Evolutionary conservation across 2,888 invertebrate genomes (phyloP), one percentile per base, ranked within the genome.

Genomic region (Andrena camellia): DNA sequence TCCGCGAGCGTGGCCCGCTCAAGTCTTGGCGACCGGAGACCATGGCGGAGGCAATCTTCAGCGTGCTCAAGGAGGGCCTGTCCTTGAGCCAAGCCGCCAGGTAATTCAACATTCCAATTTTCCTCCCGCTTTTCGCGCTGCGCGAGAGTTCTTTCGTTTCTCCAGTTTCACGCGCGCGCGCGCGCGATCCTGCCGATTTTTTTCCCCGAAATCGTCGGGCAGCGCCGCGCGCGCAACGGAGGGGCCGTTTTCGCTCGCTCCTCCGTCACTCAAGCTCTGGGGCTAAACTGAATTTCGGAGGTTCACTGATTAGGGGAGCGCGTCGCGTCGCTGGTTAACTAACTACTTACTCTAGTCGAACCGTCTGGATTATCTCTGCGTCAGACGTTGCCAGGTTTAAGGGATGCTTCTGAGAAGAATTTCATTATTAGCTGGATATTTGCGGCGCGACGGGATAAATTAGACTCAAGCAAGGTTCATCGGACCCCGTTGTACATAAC

Each of bases 21-120:
- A 98, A 98, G 94, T 98, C 98, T 74, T 98, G 98, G 98, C 95
- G 98, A 70, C 98, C 98, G 2, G 98, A 98, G 94, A 98, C 98
- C 80, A 98, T 98, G 98, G 98, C 98, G 52, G 98, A 98, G 93
- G 98, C 98, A 86, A 98, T 98, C 90, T 98, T 98, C 95, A 97
- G 98, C 91, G 98, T 98, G 78, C 95, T 98, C 86, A 98, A 98
- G 94, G 98, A 98, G 94, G 98, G 98, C 23, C 95, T 98, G 79
- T 98, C 97, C 4, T 95, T 98, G 80, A 98, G 98, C 48, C 98
- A 98, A 94, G 98, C 98, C 0, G 98, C 98, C 26, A 93, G 94
- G 94, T 93, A 84, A 72, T 23, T 23, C 6, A 3, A 3, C 0
- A 20, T 10, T 2, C 2, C 17, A 10, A n/a, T 0, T 3, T 42